Evolutionary conservation across 2,888 invertebrate species (phyloP), one percentile per base, ranked within the genome.

Genomic region (Seladonia tumulorum): DNA sequence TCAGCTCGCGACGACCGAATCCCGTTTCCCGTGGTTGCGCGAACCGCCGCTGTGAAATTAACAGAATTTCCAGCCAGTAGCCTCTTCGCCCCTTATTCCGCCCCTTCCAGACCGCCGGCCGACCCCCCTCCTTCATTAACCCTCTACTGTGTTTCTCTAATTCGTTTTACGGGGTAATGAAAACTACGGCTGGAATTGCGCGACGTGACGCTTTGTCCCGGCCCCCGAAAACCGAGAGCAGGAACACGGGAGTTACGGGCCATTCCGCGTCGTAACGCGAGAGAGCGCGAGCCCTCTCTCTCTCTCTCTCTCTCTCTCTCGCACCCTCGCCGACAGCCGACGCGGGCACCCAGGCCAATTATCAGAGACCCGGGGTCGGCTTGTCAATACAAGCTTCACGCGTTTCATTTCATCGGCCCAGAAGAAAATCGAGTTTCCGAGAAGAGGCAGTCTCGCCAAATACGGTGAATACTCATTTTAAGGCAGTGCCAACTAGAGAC

Each of bases 21-120:
- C 10, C 39, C 66, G 75, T 86, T 81, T 79, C 82, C 39, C 81
- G 85, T 72, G 88, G 77, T 85, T 83, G 79, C 79, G 81, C 73
- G 80, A 85, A 81, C 89, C 88, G 77, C 83, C 79, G 72, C 81
- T 78, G 86, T 82, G 86, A 88, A 89, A 89, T 89, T 88, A 89
- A 90, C 86, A 79, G 86, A 82, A 81, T 83, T 89, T 81, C 70
- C 70, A 14, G n/a, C 39, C 39, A 8, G 68, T 39, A 22, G 39
- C 68, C 68, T 39, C 79, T 57, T 77, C 71, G 29, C 63, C 63
- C 29, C 63, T 63, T 29, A 16, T 16, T 0, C 53, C 66, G 47
- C 72, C 45, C 63, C 53, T 25, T 45, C 42, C 68, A 53, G 60
- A 39, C n/a, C 25, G 35, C 35, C 49, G 12, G 45, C 12, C 66